phyloP scores from a whole-genome alignment of 1,140 invertebrate genomes.

The Psix sp. region DNA sequence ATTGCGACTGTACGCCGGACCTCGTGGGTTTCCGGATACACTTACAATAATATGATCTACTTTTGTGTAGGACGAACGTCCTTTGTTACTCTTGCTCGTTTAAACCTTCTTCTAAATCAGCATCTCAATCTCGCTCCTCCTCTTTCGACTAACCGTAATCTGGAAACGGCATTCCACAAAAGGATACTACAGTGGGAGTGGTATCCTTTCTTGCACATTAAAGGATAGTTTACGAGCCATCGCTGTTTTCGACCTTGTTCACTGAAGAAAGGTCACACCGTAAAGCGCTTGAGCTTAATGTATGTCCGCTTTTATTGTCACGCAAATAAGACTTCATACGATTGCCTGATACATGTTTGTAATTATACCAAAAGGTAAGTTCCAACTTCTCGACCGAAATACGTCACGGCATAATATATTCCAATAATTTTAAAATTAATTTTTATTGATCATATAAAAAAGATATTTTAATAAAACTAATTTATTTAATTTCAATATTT shows the following conservation, averaged over 20 bases:
- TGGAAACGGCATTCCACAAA: constrained; percentile 48
- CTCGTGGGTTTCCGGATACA: constrained; percentile 45
- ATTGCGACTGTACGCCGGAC: constrained; percentile 27
- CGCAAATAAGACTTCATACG: constrained; percentile 31
- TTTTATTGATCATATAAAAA: no score
- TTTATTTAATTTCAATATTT: no score
- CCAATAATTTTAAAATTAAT: no score
- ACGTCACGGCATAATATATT: no score
- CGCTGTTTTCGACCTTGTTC: constrained; percentile 67
- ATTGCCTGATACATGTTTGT: constrained; percentile 4
- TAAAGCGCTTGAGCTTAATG: constrained; percentile 44
- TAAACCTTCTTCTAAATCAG: constrained; percentile 48
- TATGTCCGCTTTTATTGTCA: constrained; percentile 62
- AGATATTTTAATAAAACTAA: no score
- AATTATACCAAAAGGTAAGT: not conserved
- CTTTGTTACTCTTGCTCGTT: constrained; percentile 44
- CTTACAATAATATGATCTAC: constrained; percentile 58
- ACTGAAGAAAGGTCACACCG: constrained; percentile 63
- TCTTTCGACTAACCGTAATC: constrained; percentile 55
- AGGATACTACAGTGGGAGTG: constrained; percentile 63
- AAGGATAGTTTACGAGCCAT: constrained; percentile 66
- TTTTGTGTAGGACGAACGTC: constrained; percentile 55
- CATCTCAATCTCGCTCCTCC: constrained; percentile 45
- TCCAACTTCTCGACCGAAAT: no score
- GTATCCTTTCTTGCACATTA: constrained; percentile 68